Base-by-base conservation (phyloP, 2,113 vertebrate species). In the Chascanopsetta lugubris region DNA sequence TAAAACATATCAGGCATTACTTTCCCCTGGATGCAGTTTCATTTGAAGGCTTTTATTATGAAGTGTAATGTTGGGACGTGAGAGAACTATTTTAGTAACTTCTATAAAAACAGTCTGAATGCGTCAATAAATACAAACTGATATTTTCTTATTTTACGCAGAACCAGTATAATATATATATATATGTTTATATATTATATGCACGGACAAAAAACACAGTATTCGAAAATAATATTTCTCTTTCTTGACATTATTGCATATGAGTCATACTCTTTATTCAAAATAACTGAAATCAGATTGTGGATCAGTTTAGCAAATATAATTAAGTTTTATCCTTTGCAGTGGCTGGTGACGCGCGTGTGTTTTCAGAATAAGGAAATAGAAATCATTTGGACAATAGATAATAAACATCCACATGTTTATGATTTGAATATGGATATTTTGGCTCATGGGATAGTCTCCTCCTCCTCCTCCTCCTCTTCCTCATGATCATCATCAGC, bases 1-100 rank as follows among this genome's bases (percentile, higher is more conserved):
- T 90, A 46, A 92, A 92, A 85, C 79, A 74, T 92, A 91, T 90
- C 79, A 91, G 85, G 69, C 77, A 81, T 86, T 79, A 80, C 40
- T 48, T 60, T 61, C 27, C 75, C 67, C 72, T 80, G 63, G 69
- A 75, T 64, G 48, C 15, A 15, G 21, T 69, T 76, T 87, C 47
- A 60, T 87, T 86, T 61, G 32, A 30, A 36, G 5, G 2, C 1
- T 53, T 40, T 64, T 46, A 20, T 51, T 32, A 24, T 7, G 4
- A 13, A 24, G 25, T 46, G 4, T 9, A 38, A 64, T 43, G 32
- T 12, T 30, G 15, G 49, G 9, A 17, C 8, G 6, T 8, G 13
- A 12, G 6, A 48, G 2, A 21, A 36, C 24, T 49, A 62, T 27
- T 20, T 24, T 6, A 50, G 29, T 34, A 29, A 34, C 20, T 10